These are phyloP conservation scores for Gonocerus acuteangulatus DNA, from an alignment of 2,888 invertebrate species.

Conservation along the genomic window DNA sequence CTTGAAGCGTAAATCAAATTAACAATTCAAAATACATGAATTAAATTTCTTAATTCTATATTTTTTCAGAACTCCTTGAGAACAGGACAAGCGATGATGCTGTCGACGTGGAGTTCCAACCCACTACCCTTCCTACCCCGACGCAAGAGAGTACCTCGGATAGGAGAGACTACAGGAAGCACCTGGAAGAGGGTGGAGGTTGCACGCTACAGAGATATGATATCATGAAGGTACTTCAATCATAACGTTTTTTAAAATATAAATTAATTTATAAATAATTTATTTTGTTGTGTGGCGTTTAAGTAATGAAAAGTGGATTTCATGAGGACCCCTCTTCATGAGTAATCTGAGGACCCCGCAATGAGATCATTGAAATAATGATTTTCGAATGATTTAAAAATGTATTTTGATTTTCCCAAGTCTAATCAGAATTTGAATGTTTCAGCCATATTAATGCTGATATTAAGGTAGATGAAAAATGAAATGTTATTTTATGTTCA, in stretches of 20 bases:
- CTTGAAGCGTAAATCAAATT: too few species aligned
- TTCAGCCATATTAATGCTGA: too few species aligned
- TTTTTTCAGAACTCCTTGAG: background rate
- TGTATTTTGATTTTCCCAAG: too few species aligned
- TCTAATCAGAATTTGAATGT: too few species aligned
- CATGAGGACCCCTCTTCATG: too few species aligned
- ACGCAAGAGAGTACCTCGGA: constrained; percentile 26
- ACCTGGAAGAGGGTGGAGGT: constrained; percentile 39
- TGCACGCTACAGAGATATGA: constrained; percentile 62
- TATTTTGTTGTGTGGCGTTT: background rate
- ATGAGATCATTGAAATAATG: too few species aligned
- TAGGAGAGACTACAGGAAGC: constrained; percentile 31
- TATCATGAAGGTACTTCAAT: constrained; percentile 55
- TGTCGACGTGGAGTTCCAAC: background rate
- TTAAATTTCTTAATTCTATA: background rate
- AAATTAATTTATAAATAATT: background rate
- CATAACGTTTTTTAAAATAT: background rate
- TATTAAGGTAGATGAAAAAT: too few species aligned
- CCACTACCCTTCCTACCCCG: constrained; percentile 34
- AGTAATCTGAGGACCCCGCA: too few species aligned
- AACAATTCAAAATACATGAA: too few species aligned
- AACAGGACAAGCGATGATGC: background rate
- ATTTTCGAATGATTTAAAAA: too few species aligned
- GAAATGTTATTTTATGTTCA: too few species aligned
- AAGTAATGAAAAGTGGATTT: too few species aligned